Percentiles rank a stretch among this genome's conserved stretches.
phyloP scores from a whole-genome alignment of 2,797 vertebrate genomes.

The Phaenicophaeus curvirostris region DNA sequence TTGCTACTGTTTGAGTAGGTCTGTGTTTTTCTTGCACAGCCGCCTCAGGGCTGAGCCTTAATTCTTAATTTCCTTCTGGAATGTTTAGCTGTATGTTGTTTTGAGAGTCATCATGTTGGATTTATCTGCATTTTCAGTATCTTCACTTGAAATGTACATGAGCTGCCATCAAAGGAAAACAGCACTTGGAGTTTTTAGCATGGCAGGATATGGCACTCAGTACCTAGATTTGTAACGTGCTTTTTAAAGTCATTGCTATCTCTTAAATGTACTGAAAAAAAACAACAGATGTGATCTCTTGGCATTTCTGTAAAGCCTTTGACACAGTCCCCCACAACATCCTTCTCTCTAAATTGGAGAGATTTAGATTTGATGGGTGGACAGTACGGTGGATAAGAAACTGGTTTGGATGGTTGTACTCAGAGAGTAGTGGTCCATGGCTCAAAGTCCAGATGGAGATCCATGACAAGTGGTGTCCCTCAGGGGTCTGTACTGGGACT shows the following conservation, averaged over 20 bases:
- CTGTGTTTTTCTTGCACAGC: neutral
- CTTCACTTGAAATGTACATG: neutral
- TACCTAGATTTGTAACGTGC: neutral
- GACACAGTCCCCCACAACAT: too few species aligned
- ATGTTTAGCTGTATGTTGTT: neutral
- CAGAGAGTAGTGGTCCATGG: too few species aligned
- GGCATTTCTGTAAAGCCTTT: too few species aligned
- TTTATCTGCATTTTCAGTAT: neutral
- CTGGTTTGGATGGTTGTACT: too few species aligned
- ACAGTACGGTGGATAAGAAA: too few species aligned
- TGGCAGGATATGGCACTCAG: neutral
- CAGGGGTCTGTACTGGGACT: too few species aligned
- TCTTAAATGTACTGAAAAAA: neutral
- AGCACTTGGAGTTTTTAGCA: neutral
- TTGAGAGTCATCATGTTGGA: neutral
- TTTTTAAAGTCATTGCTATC: neutral
- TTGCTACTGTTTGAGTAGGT: neutral
- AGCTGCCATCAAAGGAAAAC: neutral
- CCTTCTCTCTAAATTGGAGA: too few species aligned
- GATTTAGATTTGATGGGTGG: too few species aligned
- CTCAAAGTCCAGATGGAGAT: too few species aligned
- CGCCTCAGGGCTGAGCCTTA: neutral
- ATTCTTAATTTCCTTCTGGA: constrained; percentile 29
- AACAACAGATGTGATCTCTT: too few species aligned
- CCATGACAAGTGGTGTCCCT: too few species aligned